phyloP scores from a whole-genome alignment of 2,113 vertebrate species.

The Entomyzon cyanotis region DNA sequence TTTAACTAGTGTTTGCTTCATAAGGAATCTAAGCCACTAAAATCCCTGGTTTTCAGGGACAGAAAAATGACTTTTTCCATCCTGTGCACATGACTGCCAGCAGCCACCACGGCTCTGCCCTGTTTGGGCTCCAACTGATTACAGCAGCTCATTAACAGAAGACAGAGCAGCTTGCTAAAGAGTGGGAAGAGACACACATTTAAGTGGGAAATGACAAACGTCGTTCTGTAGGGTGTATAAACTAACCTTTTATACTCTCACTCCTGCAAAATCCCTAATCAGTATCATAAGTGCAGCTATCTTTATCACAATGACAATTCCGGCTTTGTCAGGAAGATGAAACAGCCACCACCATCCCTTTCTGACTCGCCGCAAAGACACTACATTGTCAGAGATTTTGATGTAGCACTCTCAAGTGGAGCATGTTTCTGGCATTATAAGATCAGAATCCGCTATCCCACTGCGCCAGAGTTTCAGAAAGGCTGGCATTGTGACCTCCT shows the following conservation, averaged over 20 bases:
- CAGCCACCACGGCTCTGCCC: neutral
- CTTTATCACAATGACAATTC: constrained; percentile 39
- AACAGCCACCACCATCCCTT: constrained; percentile 27
- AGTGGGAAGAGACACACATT: constrained; percentile 7
- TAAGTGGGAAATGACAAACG: constrained; percentile 1
- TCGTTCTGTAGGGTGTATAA: constrained; percentile 4
- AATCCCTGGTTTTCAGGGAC: neutral
- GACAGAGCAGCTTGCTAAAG: neutral
- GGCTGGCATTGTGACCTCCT: constrained; percentile 59
- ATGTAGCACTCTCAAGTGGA: constrained; percentile 60
- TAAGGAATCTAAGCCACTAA: neutral
- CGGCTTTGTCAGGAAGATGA: constrained; percentile 59
- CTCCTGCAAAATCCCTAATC: constrained; percentile 50
- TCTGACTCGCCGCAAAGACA: constrained; percentile 57
- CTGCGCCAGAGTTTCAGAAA: constrained; percentile 63
- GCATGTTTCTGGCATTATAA: constrained; percentile 63
- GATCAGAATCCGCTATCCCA: constrained; percentile 64
- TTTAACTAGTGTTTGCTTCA: neutral
- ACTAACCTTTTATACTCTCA: constrained; percentile 57
- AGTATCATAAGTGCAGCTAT: neutral
- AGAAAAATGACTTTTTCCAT: neutral
- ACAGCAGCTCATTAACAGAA: constrained; percentile 20
- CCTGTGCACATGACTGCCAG: neutral
- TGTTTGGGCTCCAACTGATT: constrained; percentile 31
- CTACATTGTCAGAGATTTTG: constrained; percentile 51